Conservation (phyloP, 1,140 invertebrate genomes). For the Ceratina japonica region DNA sequence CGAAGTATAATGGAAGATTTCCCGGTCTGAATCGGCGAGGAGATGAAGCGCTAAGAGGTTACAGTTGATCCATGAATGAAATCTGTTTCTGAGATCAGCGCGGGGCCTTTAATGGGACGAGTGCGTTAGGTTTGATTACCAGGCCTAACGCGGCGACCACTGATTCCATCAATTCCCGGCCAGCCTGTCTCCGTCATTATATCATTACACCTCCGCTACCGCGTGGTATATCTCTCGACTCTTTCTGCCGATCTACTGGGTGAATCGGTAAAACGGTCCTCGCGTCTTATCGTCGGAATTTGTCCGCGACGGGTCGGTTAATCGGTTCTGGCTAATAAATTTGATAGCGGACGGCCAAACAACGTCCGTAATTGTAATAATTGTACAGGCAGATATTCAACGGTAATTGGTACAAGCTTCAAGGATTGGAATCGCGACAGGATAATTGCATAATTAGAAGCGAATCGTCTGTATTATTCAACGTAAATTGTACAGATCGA, state of each 20-base stretch:
- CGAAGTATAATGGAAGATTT: neutral
- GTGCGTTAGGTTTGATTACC: constrained; percentile 66
- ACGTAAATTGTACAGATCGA: too few species aligned
- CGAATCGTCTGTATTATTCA: too few species aligned
- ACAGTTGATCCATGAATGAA: constrained; percentile 38
- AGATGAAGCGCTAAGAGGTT: constrained; percentile 41
- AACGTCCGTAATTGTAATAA: too few species aligned
- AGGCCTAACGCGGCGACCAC: constrained; percentile 66
- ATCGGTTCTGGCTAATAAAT: too few species aligned
- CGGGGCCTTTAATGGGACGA: constrained; percentile 56
- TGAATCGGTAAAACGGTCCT: too few species aligned
- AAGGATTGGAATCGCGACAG: too few species aligned
- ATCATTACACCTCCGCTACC: constrained; percentile 69
- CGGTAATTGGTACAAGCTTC: too few species aligned
- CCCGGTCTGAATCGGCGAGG: neutral
- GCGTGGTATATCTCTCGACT: constrained; percentile 57
- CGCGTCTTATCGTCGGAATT: too few species aligned
- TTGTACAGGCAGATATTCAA: too few species aligned
- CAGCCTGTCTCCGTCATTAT: constrained; percentile 73
- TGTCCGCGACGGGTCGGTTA: too few species aligned
- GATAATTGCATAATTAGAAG: too few species aligned
- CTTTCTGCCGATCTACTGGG: neutral
- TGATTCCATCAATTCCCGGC: constrained; percentile 76
- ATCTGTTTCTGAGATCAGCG: constrained; percentile 48
- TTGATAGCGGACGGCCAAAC: too few species aligned